Evolutionary conservation across 2,888 invertebrate species (phyloP).

Genomic region (Cistogaster globosa): DNA sequence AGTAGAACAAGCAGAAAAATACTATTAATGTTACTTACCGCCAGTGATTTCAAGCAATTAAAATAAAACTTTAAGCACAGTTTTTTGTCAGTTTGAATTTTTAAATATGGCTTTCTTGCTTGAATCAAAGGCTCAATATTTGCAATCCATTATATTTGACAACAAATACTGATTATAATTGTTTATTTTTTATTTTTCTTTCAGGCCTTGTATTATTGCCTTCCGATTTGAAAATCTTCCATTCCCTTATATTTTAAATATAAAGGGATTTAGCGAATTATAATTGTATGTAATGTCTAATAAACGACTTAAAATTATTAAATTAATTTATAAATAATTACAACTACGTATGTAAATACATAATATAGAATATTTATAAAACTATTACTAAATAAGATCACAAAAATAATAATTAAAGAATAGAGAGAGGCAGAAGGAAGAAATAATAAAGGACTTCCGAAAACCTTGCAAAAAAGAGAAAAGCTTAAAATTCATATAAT

Average conservation of each 20-base stretch:
- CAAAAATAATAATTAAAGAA: conserved; percentile 39
- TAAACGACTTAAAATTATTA: conserved; percentile 61
- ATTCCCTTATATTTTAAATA: conserved; percentile 80
- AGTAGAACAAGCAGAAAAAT: too few relatives aligned
- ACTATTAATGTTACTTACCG: too few relatives aligned
- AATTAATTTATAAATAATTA: conserved; percentile 56
- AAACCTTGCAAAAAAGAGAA: not conserved
- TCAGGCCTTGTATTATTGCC: conserved; percentile 83
- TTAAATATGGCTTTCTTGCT: too few relatives aligned
- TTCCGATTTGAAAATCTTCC: conserved; percentile 82
- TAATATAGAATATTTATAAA: conserved; percentile 44
- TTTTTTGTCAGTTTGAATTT: too few relatives aligned
- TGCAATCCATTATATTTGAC: not conserved
- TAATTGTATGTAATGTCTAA: conserved; percentile 69
- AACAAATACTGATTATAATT: not conserved
- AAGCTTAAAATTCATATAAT: conserved; percentile 1
- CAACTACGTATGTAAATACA: conserved; percentile 54
- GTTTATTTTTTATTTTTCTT: conserved; percentile 72
- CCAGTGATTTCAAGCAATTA: too few relatives aligned
- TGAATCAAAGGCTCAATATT: too few relatives aligned
- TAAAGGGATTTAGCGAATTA: conserved; percentile 80
- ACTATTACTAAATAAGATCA: conserved; percentile 41
- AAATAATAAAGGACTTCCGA: conserved; percentile 8
- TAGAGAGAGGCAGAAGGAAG: conserved; percentile 3
- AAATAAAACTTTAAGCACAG: too few relatives aligned